Evolutionary conservation across 2,797 vertebrate species (phyloP), one percentile per base, ranked within the genome.

Genomic region (Sebastolobus altivelis): DNA sequence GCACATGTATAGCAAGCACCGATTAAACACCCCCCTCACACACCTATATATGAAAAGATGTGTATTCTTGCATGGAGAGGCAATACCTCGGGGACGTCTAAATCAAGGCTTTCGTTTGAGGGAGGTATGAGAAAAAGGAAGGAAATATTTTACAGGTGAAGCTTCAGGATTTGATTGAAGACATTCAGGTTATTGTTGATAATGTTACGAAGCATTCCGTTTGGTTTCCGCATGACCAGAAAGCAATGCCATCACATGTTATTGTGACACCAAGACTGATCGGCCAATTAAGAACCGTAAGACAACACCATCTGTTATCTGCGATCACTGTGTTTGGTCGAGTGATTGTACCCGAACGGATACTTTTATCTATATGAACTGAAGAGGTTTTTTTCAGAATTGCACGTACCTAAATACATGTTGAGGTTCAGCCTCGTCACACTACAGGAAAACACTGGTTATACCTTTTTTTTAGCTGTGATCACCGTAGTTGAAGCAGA

Each of bases 11-110:
- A 25, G 25, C 25, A 25, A 25, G 25, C 49, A 54, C 69, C 5
- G 22, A 75, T 67, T 79, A 77, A 56, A 62, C 63, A 56, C 55
- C 49, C 10, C 8, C n/a, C n/a, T 40, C 40, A 61, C 46, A 49
- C 46, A 49, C 0, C 46, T 16, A 20, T 49, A 49, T 49, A 20
- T 16, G 20, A 49, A 49, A 31, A 69, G 38, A 67, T 37, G 56
- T 55, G 62, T 33, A 60, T 58, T 69, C 66, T 83, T 72, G 52
- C 71, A 54, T 60, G 67, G 43, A 54, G 43, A 54, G 63, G 46
- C 22, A 20, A 60, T 65, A 40, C 79, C 75, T 22, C n/a, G n/a
- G 33, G 27, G 80, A 65, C 25, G 43, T 54, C 54, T 52, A 33
- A 75, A 58, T 71, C 22, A 11, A 81, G 37, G 31, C 43, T 35